phyloP scores from a whole-genome alignment of 2,888 invertebrate genomes.

The Synanthedon andrenaeformis region DNA sequence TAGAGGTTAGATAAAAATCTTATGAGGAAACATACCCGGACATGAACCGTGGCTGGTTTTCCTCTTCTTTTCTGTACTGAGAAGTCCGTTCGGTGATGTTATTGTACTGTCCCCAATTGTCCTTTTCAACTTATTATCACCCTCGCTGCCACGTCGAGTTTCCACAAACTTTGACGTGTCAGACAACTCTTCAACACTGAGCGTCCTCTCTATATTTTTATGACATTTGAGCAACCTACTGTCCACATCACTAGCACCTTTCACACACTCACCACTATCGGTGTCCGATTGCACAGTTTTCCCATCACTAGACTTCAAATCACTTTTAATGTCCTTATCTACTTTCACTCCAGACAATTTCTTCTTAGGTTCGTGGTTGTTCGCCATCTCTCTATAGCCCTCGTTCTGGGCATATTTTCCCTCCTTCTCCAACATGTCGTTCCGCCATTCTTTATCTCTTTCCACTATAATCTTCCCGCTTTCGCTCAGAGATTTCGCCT shows the following conservation, averaged over 20 bases:
- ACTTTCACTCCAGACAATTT: conserved; percentile 52
- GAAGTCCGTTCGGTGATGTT: conserved; percentile 71
- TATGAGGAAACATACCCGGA: conserved; percentile 39
- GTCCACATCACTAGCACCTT: conserved; percentile 54
- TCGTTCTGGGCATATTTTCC: conserved; percentile 65
- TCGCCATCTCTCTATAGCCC: conserved; percentile 59
- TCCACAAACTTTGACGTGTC: conserved; percentile 7
- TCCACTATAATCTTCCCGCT: conserved; percentile 37
- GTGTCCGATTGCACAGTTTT: conserved; percentile 45
- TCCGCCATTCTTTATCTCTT: conserved; percentile 69
- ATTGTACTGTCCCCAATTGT: conserved; percentile 55
- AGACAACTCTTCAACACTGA: conserved; percentile 34
- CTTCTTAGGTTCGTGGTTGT: conserved; percentile 56
- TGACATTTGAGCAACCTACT: conserved; percentile 50
- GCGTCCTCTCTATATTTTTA: conserved; percentile 50
- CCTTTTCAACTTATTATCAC: conserved; percentile 51
- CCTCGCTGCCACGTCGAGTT: conserved; percentile 6
- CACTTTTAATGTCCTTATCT: conserved; percentile 52
- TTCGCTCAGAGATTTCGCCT: conserved; percentile 45
- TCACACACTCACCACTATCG: conserved; percentile 30
- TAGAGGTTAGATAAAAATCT: too few relatives aligned
- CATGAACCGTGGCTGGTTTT: conserved; percentile 71
- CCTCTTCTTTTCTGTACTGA: conserved; percentile 74
- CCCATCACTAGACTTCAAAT: conserved; percentile 47
- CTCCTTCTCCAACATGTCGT: conserved; percentile 68